phyloP scores from a whole-genome alignment of 1,140 invertebrate genomes.

The Meloidogyne exigua region DNA sequence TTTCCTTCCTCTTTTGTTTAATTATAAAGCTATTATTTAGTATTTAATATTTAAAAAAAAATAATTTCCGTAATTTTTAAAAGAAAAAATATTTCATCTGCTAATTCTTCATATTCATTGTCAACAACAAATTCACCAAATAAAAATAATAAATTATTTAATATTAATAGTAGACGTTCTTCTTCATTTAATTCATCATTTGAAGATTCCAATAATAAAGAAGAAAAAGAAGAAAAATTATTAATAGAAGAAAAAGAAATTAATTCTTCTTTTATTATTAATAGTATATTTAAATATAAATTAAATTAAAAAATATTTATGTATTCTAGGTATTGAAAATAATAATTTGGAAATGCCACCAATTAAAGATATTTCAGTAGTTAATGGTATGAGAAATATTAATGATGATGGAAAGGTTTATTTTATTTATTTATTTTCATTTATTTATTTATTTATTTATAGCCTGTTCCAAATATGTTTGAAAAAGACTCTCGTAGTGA shows the following conservation, averaged over 20 bases:
- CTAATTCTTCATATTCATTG: not conserved
- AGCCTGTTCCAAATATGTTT: constrained; percentile 35
- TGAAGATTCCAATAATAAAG: not conserved
- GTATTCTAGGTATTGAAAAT: not conserved
- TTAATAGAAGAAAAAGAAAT: not conserved
- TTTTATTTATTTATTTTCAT: not conserved
- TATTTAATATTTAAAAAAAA: not conserved
- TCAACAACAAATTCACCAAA: not conserved
- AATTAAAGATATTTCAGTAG: constrained; percentile 1
- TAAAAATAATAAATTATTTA: not conserved
- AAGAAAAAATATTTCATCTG: not conserved
- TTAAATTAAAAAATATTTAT: too few species aligned
- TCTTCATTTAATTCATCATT: constrained; percentile 3
- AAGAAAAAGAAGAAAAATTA: not conserved
- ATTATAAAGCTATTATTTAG: not conserved
- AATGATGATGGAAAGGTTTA: constrained; percentile 2
- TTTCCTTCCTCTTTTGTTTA: not conserved
- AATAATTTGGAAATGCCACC: constrained; percentile 6
- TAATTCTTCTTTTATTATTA: not conserved
- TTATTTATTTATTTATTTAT: not conserved
- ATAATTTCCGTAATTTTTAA: not conserved
- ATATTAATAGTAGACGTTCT: not conserved
- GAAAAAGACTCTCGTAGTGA: constrained; percentile 33
- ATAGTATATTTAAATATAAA: too few species aligned
- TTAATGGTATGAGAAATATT: not conserved